phyloP scores from a whole-genome alignment of 2,113 vertebrate genomes.

The Ophthalmolycus amberensis region DNA sequence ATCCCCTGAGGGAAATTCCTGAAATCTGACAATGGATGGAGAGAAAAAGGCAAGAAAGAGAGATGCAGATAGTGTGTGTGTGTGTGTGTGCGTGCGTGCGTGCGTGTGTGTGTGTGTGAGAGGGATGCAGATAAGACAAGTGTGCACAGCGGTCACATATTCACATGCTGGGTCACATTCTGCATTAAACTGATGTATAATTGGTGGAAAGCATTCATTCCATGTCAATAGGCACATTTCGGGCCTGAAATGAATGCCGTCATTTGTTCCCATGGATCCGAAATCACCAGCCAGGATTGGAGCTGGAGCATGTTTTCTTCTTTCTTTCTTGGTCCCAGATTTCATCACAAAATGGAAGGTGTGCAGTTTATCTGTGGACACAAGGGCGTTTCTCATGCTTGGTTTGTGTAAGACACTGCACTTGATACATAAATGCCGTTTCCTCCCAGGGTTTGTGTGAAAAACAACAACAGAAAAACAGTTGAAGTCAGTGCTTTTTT shows the following conservation, averaged over 20 bases:
- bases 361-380: not conserved
- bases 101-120: constrained; percentile 13
- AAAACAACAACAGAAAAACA: constrained; percentile 1
- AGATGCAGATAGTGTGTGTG: constrained; percentile 42
- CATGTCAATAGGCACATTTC: constrained; percentile 70
- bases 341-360: not conserved
- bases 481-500: constrained; percentile 28
- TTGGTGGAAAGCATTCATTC: constrained; percentile 74
- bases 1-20: constrained; percentile 74
- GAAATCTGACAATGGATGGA: constrained; percentile 72
- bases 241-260: constrained; percentile 65
- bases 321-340: constrained; percentile 6
- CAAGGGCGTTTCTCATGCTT: not conserved
- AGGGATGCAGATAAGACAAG: constrained; percentile 73
- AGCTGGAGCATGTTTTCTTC: constrained; percentile 12
- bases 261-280: constrained; percentile 66
- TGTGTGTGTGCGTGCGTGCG: constrained; percentile 11
- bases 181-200: constrained; percentile 79
- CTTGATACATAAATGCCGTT: constrained; percentile 40
- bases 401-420: constrained; percentile 23
- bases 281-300: constrained; percentile 51
- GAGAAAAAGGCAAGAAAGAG: constrained; percentile 36
- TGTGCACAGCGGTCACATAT: constrained; percentile 79
- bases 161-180: constrained; percentile 82
- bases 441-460: constrained; percentile 44